Evolutionary conservation across 2,797 vertebrate genomes (phyloP), one percentile per base, ranked within the genome.

Genomic region (Protonibea diacanthus): DNA sequence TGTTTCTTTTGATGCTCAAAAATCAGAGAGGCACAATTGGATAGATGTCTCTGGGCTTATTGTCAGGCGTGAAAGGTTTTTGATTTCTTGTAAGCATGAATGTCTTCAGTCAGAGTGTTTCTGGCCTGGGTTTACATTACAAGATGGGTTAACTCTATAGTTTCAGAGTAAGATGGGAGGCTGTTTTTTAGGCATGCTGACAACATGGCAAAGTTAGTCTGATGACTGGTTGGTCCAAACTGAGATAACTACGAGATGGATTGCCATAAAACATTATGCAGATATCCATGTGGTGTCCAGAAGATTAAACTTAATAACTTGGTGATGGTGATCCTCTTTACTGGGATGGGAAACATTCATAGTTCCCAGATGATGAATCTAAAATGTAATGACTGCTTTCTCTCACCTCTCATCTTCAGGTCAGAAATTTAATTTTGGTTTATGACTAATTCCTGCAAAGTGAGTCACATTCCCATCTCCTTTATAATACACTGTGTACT

Each of bases 1-100:
- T 20, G 6, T 55, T 83, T 75, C 73, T 76, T 81, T 80, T 90
- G 68, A 85, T 82, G 73, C 61, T 84, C 65, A 55, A 18, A 76
- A 76, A 78, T 80, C 68, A 57, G 33, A 78, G 47, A 74, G 45
- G n/a, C 33, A 3, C 71, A 84, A 67, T 55, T 51, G 65, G 71
- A 72, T 56, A 1, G 21, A 86, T 72, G 56, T 78, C 73, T 88
- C 65, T 25, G 20, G 21, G 70, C 65, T 80, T 40, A 51, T 57
- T 69, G 60, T 81, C 23, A n/a, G 0, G 23, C 6, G 23, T 45
- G 25, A 61, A 67, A 60, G 64, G 7, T 68, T 83, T 80, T 61
- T 68, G 27, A 79, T 64, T 76, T 84, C 13, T 61, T 72, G 6
- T 61, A 25, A 61, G 74, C 33, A 49, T 29, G 3, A 45, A 70